Conservation (phyloP, 2,797 vertebrate species). For the Petrocephalus sullivani region DNA sequence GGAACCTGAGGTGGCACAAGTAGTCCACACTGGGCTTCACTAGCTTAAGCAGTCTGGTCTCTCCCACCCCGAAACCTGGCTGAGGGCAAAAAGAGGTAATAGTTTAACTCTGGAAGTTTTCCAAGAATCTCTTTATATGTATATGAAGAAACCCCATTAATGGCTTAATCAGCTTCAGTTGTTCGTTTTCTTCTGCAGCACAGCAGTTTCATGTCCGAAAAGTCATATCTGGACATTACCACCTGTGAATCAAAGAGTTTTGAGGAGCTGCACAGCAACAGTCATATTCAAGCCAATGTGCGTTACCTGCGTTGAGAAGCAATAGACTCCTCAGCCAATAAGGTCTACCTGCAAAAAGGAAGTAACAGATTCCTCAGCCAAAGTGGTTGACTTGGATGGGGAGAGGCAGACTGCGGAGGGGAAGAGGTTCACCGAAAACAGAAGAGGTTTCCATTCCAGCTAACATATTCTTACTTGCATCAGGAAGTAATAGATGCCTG, state of each 20-base stretch:
- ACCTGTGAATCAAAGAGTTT: background rate
- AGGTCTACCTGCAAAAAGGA: slow-evolving; percentile 19
- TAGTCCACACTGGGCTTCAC: slow-evolving; percentile 90
- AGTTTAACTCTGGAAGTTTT: background rate
- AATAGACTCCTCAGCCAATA: slow-evolving; percentile 17
- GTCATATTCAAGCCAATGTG: slow-evolving; percentile 10
- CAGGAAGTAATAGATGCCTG: slow-evolving; percentile 94
- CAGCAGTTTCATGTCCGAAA: background rate
- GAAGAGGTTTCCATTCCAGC: background rate
- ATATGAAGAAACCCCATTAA: background rate
- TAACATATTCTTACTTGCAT: slow-evolving; percentile 77
- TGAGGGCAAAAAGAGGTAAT: slow-evolving; percentile 30
- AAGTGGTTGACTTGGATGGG: background rate
- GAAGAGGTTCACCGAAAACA: background rate
- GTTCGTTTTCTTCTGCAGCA: background rate
- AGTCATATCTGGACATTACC: background rate
- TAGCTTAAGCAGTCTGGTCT: slow-evolving; percentile 63
- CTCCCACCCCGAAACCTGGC: slow-evolving; percentile 61
- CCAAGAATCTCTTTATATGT: background rate
- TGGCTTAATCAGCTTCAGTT: background rate
- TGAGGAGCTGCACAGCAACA: background rate
- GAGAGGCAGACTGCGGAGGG: background rate
- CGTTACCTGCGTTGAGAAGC: slow-evolving; percentile 6
- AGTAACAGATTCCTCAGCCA: slow-evolving; percentile 17
- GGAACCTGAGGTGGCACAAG: slow-evolving; percentile 78